These are phyloP conservation scores for Sebastes matsubarae DNA, from an alignment of 2,797 vertebrate genomes.

Conservation along the genomic window DNA sequence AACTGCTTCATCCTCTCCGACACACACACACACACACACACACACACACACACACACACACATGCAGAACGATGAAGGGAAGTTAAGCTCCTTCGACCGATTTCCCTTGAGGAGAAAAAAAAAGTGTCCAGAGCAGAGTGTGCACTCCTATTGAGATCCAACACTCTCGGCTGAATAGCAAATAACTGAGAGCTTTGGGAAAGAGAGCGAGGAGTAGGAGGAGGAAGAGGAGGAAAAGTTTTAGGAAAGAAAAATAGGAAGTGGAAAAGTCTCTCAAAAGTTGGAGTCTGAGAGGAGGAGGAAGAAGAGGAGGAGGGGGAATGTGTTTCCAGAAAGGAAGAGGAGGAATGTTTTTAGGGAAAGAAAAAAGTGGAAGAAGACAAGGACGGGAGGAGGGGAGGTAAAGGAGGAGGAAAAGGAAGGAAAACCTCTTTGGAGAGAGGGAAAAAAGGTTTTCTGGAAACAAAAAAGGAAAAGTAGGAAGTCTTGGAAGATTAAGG, in stretches of 20 bases:
- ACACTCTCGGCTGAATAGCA: constrained; percentile 63
- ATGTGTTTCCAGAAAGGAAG: background rate
- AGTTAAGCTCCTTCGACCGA: constrained; percentile 16
- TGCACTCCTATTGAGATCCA: constrained; percentile 46
- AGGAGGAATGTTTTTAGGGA: background rate
- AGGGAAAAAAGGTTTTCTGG: background rate
- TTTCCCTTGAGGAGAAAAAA: background rate
- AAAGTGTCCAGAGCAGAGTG: constrained; percentile 18
- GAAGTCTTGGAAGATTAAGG: background rate
- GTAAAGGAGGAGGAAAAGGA: background rate
- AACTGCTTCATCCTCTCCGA: background rate
- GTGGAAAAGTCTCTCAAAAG: background rate
- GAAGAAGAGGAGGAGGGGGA: background rate
- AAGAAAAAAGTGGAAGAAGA: background rate
- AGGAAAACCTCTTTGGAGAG: background rate
- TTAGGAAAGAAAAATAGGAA: constrained; percentile 4
- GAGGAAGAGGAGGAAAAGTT: background rate
- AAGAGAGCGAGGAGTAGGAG: constrained; percentile 9
- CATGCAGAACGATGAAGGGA: background rate
- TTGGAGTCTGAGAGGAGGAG: background rate
- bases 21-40: background rate
- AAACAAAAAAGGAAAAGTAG: background rate
- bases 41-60: background rate
- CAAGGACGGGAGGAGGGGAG: background rate
- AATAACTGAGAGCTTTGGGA: constrained; percentile 61